These are phyloP conservation scores for Lasioglossum baleicum DNA, from an alignment of 1,140 invertebrate species.

Conservation along the genomic window DNA sequence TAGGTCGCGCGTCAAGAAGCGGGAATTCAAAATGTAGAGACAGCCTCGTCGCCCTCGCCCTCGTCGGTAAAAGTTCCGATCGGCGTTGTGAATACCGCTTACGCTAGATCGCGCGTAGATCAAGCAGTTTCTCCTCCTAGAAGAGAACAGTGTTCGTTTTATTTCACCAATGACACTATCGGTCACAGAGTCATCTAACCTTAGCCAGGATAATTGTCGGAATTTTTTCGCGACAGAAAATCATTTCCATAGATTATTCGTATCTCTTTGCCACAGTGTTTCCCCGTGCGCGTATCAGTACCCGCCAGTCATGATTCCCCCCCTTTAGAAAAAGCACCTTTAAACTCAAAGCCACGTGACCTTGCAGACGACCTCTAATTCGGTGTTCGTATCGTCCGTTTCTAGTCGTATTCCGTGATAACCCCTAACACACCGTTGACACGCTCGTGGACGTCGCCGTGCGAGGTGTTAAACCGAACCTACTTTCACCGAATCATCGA, in stretches of 20 bases:
- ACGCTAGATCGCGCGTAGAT: constrained; percentile 5
- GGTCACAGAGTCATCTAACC: constrained; percentile 3
- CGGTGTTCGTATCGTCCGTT: constrained; percentile 42
- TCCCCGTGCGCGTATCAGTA: no score
- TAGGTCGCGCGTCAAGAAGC: background rate
- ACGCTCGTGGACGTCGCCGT: constrained; percentile 14
- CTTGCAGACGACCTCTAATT: constrained; percentile 77
- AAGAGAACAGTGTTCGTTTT: background rate
- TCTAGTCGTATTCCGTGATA: constrained; percentile 25
- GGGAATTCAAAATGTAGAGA: background rate
- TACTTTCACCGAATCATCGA: background rate
- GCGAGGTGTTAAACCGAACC: background rate
- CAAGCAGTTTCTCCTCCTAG: background rate
- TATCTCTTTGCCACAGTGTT: no score
- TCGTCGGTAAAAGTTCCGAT: background rate
- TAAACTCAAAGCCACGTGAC: constrained; percentile 67
- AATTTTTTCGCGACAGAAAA: background rate
- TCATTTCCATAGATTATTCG: background rate
- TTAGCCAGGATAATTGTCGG: background rate
- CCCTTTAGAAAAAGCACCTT: constrained; percentile 30
- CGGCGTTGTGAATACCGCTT: background rate
- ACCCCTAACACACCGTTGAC: constrained; percentile 13
- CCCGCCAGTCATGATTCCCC: background rate
- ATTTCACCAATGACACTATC: constrained; percentile 13
- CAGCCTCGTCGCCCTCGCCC: background rate